phyloP scores from a whole-genome alignment of 2,888 invertebrate species.

The Scaptomyza reducta region DNA sequence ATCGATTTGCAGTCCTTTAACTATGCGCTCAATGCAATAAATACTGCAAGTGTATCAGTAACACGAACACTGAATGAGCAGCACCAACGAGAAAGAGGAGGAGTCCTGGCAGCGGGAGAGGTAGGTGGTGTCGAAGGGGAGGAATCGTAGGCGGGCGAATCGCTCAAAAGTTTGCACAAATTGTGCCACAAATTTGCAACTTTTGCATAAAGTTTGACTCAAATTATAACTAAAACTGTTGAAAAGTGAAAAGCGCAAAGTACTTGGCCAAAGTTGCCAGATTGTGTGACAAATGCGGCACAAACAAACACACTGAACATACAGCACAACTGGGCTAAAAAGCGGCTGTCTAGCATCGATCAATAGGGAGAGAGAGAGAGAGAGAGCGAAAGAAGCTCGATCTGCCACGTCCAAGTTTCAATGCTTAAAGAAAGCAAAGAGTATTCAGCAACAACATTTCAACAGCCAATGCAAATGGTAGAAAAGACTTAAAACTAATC shows the following conservation, averaged over 20 bases:
- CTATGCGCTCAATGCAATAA: conserved; percentile 33
- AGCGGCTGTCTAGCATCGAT: not conserved
- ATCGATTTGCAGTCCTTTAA: conserved; percentile 42
- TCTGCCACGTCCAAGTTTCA: conserved; percentile 1
- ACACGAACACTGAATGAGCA: not conserved
- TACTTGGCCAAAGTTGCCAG: conserved; percentile 63
- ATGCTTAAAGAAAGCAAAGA: not conserved
- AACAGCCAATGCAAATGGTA: not conserved
- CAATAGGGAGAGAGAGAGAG: too few species aligned
- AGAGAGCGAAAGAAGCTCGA: not conserved
- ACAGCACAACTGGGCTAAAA: conserved; percentile 9
- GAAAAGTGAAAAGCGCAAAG: conserved; percentile 72
- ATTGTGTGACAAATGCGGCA: conserved; percentile 68
- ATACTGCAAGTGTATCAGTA: conserved; percentile 8
- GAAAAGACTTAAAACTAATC: not conserved
- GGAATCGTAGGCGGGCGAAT: conserved; percentile 16
- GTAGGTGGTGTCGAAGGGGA: not conserved
- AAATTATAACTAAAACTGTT: conserved; percentile 68
- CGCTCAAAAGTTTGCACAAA: conserved; percentile 69
- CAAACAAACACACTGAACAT: conserved; percentile 18
- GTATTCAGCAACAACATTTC: not conserved
- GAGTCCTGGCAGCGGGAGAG: not conserved
- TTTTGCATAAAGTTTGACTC: conserved; percentile 75
- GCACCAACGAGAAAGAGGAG: too few species aligned
- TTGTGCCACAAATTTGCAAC: conserved; percentile 76